Base-by-base conservation (phyloP, 1,140 invertebrate genomes). In the Meloidogyne chitwoodi region DNA sequence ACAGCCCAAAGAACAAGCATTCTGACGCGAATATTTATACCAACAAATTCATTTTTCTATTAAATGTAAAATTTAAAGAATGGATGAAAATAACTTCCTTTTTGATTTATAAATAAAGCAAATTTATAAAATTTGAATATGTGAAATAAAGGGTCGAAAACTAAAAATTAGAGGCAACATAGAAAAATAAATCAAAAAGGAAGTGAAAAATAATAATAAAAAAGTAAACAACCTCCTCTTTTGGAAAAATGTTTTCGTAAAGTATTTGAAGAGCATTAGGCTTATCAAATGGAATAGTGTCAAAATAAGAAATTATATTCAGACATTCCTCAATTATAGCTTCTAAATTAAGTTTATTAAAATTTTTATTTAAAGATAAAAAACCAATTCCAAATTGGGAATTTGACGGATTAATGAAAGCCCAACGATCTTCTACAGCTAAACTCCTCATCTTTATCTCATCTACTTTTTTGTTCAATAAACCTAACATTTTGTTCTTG, bases 361-460 rank as follows among this genome's bases (percentile, higher is more conserved):
- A 38, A 38, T 8, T 8, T 26, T 24, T n/a, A 56, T 71, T 48
- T 62, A 38, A 26, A 75, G 38, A 38, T 19, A n/a, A 34, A 73
- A 27, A 22, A 81, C 80, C 76, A 64, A 81, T 78, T 48, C 81
- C 80, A 44, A 72, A 75, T 72, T 81, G 81, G 6, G 62, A 34
- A 27, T 72, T 75, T 29, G 64, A 68, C 2, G 80, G 73, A 68
- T 66, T 83, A 56, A 73, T 73, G 24, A 82, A 65, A n/a, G 83
- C 73, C 82, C 82, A 83, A 11, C 74, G 83, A 38, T 76, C 62
- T 64, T 83, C 83, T 11, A 83, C 80, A 5, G 26, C 70, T 19
- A 41, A 68, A 67, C 82, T 83, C 38, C 82, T 61, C n/a, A 56
- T 61, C 27, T 76, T 75, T 16, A 83, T 83, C 27, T 83, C 84